Conservation (phyloP, 2,888 invertebrate genomes). For the Parnassius smintheus region DNA sequence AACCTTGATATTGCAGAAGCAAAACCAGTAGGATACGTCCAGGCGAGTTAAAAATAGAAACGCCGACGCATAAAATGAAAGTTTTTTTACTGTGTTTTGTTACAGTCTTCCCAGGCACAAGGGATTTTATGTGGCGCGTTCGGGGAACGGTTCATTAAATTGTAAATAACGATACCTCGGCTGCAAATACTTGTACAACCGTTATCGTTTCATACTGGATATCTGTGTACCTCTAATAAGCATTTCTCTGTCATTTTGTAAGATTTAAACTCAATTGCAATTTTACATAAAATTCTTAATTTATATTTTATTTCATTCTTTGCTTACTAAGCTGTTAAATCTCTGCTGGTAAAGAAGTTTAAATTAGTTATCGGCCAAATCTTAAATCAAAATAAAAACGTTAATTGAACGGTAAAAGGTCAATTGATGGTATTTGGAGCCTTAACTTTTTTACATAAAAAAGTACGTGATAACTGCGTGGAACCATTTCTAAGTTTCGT, state of each 20-base stretch:
- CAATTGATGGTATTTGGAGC: too few species aligned
- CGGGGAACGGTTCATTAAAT: slow-evolving; percentile 59
- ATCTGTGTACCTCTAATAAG: not conserved
- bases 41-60: slow-evolving; percentile 71
- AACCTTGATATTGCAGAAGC: slow-evolving; percentile 76
- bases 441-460: too few species aligned
- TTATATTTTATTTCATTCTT: too few species aligned
- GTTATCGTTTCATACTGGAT: slow-evolving; percentile 5
- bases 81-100: slow-evolving; percentile 65
- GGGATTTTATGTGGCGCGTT: slow-evolving; percentile 58
- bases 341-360: too few species aligned
- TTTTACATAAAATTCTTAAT: too few species aligned
- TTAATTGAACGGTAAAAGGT: too few species aligned
- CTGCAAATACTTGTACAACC: slow-evolving; percentile 19
- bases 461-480: too few species aligned
- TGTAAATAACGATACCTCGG: slow-evolving; percentile 47
- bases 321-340: too few species aligned
- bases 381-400: too few species aligned
- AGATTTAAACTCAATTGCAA: not conserved
- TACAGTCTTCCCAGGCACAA: slow-evolving; percentile 61
- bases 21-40: slow-evolving; percentile 72
- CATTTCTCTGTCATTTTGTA: not conserved
- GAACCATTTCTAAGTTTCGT: too few species aligned
- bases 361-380: too few species aligned
- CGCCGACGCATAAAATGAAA: slow-evolving; percentile 63